Evolutionary conservation across 2,888 invertebrate genomes (phyloP).

Genomic region (Lobophora halterata): DNA sequence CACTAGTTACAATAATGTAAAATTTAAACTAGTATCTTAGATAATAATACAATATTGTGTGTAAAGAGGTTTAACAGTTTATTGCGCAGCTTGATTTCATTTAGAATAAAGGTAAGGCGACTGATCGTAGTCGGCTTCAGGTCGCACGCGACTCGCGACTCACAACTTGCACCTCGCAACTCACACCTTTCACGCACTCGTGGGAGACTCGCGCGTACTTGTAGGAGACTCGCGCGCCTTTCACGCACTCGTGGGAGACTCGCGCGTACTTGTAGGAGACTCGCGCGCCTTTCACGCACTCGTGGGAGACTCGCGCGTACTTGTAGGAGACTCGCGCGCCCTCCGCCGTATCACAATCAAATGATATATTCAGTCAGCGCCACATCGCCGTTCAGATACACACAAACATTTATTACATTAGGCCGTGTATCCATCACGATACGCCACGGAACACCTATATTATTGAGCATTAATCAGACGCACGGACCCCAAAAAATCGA

Average conservation of each 20-base stretch:
- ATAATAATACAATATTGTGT: conserved; percentile 32
- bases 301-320: too few species aligned
- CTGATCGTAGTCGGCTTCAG: conserved; percentile 29
- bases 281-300: too few species aligned
- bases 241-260: too few species aligned
- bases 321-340: too few species aligned
- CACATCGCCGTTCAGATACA: conserved; percentile 39
- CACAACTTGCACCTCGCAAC: too few species aligned
- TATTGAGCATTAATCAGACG: conserved; percentile 75
- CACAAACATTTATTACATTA: conserved; percentile 44
- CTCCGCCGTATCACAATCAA: conserved; percentile 42
- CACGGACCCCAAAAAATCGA: conserved; percentile 75
- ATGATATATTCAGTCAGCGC: conserved; percentile 44
- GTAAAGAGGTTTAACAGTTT: conserved; percentile 33
- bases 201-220: too few species aligned
- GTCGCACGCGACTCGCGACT: too few species aligned
- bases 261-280: too few species aligned
- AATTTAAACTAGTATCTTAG: conserved; percentile 34
- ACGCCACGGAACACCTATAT: conserved; percentile 58
- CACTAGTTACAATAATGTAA: conserved; percentile 33
- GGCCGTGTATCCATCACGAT: conserved; percentile 63
- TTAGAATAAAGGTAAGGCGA: conserved; percentile 36
- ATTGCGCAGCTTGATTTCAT: conserved; percentile 35
- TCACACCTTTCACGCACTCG: too few species aligned
- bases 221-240: too few species aligned